Evolutionary conservation across 2,113 vertebrate genomes (phyloP), one percentile per base, ranked within the genome.

Genomic region (Syngnathus typhle): DNA sequence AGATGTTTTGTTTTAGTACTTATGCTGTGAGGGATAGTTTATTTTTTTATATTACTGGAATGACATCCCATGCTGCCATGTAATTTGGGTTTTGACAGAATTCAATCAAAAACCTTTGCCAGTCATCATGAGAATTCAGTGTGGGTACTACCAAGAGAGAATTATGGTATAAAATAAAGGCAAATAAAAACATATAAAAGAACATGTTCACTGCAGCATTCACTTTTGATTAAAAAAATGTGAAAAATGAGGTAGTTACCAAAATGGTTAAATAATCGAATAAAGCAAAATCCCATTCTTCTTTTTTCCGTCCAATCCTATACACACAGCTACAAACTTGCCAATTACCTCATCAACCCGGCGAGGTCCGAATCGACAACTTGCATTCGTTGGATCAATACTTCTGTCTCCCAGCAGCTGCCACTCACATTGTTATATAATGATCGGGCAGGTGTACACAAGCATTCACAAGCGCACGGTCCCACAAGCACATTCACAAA

Each of bases 301-400:
- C n/a, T n/a, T n/a, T 21, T 51, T n/a, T 21, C 38, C 13, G 4
- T 41, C 38, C 59, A 41, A 41, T 55, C 21, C 19, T 3, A 61
- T 38, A 7, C 4, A 56, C 5, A 44, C n/a, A 59, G 59, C 44
- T 67, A 9, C 1, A 5, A 32, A 41, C 39, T 54, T 51, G 59
- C 63, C 71, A 70, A 59, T 71, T 71, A 75, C 10, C 18, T 36
- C 10, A 68, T 58, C 39, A 69, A 68, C 49, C 72, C 38, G 12
- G 18, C 36, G 15, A 32, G 59, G 64, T 61, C 37, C 44, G 18
- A 64, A 13, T 61, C 38, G 59, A 61, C 59, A 41, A 12, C 36
- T 19, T 43, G 39, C 38, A n/a, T 18, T 13, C 23, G 32, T 27
- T 7, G 56, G 47, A 61, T 64, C 38, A 60, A 60, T 55, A 64